Evolutionary conservation across 2,888 invertebrate species (phyloP).

Genomic region (Stenoptilia bipunctidactyla): DNA sequence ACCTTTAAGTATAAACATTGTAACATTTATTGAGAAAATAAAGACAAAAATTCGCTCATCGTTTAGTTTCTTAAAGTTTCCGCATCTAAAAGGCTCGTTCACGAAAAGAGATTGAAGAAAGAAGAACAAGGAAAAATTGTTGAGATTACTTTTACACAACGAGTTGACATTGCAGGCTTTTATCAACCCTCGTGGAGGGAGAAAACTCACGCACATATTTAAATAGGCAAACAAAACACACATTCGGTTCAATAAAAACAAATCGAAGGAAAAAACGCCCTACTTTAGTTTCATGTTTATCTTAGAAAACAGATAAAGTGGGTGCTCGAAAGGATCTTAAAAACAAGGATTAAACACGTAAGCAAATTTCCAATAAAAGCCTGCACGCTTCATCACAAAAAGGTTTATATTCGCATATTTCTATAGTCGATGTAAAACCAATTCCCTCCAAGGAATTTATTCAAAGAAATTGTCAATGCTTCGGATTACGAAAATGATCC

Average conservation of each 20-base stretch:
- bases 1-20: too few species aligned
- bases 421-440: too few species aligned
- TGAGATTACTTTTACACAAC: constrained; percentile 58
- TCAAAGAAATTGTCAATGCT: constrained; percentile 5
- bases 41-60: neutral
- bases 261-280: constrained; percentile 20
- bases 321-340: constrained; percentile 1
- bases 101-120: constrained; percentile 26
- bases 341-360: neutral
- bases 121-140: constrained; percentile 38
- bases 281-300: too few species aligned
- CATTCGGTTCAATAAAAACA: constrained; percentile 19
- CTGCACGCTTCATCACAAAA: too few species aligned
- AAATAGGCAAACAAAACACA: constrained; percentile 58
- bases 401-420: too few species aligned
- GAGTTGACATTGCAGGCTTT: constrained; percentile 65
- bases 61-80: too few species aligned
- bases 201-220: constrained; percentile 65
- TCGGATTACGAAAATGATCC: constrained; percentile 30
- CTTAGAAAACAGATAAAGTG: constrained; percentile 1
- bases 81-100: too few species aligned
- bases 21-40: too few species aligned
- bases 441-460: neutral
- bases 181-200: constrained; percentile 59
- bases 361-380: neutral